Conservation (phyloP, 1,140 invertebrate species). For the Drosophila ironensis region DNA sequence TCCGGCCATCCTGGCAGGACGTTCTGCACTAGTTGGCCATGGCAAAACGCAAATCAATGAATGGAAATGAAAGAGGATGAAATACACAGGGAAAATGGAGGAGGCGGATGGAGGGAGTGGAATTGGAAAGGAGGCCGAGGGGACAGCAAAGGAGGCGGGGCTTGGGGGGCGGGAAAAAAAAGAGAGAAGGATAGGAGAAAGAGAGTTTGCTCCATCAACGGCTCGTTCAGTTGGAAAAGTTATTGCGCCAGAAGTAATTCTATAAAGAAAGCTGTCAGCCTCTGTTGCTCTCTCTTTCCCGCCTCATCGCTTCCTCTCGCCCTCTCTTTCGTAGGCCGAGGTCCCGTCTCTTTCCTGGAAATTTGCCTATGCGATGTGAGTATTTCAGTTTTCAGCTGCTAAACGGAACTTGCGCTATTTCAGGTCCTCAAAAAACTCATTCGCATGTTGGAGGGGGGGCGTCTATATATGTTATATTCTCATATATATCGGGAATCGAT, state of each 20-base stretch:
- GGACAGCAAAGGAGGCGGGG: neutral
- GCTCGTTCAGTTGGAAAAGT: slow-evolving; percentile 73
- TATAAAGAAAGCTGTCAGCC: slow-evolving; percentile 69
- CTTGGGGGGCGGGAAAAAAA: neutral
- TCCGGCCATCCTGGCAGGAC: slow-evolving; percentile 4
- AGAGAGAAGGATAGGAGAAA: slow-evolving; percentile 23
- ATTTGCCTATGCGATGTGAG: slow-evolving; percentile 52
- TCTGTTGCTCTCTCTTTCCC: neutral
- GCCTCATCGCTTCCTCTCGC: neutral
- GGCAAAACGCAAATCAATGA: slow-evolving; percentile 70
- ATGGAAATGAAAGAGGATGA: slow-evolving; percentile 38
- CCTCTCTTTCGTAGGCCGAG: neutral
- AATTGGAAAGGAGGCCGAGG: too few species aligned
- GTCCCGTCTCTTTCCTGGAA: slow-evolving; percentile 7
- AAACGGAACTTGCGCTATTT: slow-evolving; percentile 61
- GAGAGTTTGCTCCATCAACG: slow-evolving; percentile 64
- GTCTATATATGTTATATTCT: slow-evolving; percentile 9
- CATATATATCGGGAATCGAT: slow-evolving; percentile 54
- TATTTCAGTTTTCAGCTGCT: slow-evolving; percentile 42
- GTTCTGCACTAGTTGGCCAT: slow-evolving; percentile 48
- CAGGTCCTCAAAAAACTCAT: slow-evolving; percentile 53
- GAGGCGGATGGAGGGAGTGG: slow-evolving; percentile 2
- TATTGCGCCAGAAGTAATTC: slow-evolving; percentile 80
- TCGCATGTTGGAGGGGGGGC: slow-evolving; percentile 6
- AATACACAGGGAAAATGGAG: neutral